Conservation (phyloP, 2,888 invertebrate genomes). For the Dynastes hyllus region DNA sequence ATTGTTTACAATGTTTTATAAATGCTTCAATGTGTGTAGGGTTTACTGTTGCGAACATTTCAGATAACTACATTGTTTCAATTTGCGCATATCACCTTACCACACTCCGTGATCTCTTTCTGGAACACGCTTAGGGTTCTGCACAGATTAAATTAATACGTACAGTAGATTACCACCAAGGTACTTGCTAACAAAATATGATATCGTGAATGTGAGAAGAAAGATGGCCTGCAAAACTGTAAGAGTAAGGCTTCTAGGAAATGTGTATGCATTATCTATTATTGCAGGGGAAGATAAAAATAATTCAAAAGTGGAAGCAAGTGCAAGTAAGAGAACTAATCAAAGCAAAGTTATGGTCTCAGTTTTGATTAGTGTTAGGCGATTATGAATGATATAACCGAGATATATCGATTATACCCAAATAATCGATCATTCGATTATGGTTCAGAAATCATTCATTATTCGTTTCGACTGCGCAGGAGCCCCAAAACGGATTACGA, state of each 20-base stretch:
- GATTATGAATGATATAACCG: no score
- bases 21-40: neutral
- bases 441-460: no score
- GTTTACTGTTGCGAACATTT: neutral
- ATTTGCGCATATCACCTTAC: neutral
- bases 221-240: neutral
- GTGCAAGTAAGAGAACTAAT: no score
- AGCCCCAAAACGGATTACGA: no score
- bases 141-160: neutral
- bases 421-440: no score
- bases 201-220: neutral
- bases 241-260: neutral
- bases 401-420: no score
- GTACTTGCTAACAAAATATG: neutral
- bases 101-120: neutral
- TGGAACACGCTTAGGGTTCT: neutral
- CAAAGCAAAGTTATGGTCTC: no score
- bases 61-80: conserved; percentile 17
- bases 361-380: no score
- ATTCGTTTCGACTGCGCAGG: no score
- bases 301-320: conserved; percentile 50
- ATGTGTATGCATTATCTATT: no score
- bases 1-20: conserved; percentile 5
- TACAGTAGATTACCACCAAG: neutral
- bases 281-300: conserved; percentile 55